Base-by-base conservation (phyloP, 2,113 vertebrate genomes). In the Bostrychus sinensis region DNA sequence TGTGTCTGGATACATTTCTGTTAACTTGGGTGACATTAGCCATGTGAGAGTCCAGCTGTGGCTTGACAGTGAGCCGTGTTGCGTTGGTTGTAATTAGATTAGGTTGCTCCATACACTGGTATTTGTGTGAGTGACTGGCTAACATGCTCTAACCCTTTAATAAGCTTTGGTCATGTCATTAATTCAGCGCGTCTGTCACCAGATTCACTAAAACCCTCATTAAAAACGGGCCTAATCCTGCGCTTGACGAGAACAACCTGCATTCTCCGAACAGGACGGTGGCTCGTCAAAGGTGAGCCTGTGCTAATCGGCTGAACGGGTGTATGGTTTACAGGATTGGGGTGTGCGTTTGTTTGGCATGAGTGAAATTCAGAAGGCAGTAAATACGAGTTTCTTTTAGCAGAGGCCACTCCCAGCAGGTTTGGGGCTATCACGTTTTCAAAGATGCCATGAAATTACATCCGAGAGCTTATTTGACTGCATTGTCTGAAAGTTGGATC, bases 11-110 rank as follows among this genome's bases (percentile, higher is more conserved):
- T 22, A 16, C 11, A 7, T 48, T 25, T 22, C 1, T 16, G 7
- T 9, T 25, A 48, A 48, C 45, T 22, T 25, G 2, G 12, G 22
- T 20, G 22, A 25, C 22, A 22, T 48, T 48, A 25, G 45, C 45
- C 25, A 10, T 17, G 50, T 32, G 13, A 12, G n/a, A 5, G n/a
- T 16, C 7, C 1, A 19, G 50, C 50, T n/a, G 36, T 56, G 51
- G 56, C 43, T 26, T 58, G 74, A 66, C 65, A 66, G 60, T 16
- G 62, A 70, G 56, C 57, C 68, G 38, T 69, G 71, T 68, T 77
- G 78, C 42, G 55, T 75, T 69, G 80, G 60, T n/a, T 70, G 46
- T 90, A 91, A 92, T 91, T 92, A 82, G 85, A 90, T 92, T 91
- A 91, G 72, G 75, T 62, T 68, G 74, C 79, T 86, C 77, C 70